These are phyloP conservation scores for Limnodromus scolopaceus DNA, from an alignment of 2,797 vertebrate species.

Conservation along the genomic window DNA sequence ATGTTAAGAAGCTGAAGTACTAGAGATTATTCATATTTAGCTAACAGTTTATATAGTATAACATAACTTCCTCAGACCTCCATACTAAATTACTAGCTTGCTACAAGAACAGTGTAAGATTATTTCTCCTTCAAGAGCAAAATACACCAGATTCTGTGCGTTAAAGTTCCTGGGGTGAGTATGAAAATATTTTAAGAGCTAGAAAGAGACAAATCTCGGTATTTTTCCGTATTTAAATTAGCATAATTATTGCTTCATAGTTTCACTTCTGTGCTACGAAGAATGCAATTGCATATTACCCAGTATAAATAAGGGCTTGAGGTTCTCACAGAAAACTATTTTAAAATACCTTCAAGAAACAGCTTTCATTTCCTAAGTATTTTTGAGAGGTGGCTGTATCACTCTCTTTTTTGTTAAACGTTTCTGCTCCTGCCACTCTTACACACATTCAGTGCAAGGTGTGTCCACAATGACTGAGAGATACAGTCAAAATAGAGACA, in stretches of 20 bases:
- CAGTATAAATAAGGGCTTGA: not conserved
- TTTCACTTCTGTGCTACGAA: not conserved
- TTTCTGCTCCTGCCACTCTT: not conserved
- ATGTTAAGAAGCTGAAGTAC: not conserved
- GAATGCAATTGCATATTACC: not conserved
- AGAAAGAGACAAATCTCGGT: not conserved
- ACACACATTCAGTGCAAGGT: not conserved
- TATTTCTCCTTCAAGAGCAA: not conserved
- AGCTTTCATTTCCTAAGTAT: not conserved
- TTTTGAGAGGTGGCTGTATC: not conserved
- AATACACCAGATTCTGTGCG: not conserved
- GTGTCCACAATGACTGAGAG: not conserved
- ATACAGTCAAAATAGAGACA: not conserved
- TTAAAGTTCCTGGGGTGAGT: not conserved
- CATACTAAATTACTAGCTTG: not conserved
- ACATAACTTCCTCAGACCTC: not conserved
- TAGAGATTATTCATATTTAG: not conserved
- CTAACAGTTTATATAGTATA: not conserved
- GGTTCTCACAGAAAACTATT: not conserved
- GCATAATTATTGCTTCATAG: slow-evolving; percentile 1
- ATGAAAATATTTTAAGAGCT: not conserved
- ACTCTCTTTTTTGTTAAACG: not conserved
- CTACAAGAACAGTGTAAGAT: not conserved
- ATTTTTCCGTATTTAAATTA: not conserved
- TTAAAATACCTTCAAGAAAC: not conserved